These are phyloP conservation scores for Scylla paramamosain DNA, from an alignment of 1,140 invertebrate genomes.

Conservation along the genomic window DNA sequence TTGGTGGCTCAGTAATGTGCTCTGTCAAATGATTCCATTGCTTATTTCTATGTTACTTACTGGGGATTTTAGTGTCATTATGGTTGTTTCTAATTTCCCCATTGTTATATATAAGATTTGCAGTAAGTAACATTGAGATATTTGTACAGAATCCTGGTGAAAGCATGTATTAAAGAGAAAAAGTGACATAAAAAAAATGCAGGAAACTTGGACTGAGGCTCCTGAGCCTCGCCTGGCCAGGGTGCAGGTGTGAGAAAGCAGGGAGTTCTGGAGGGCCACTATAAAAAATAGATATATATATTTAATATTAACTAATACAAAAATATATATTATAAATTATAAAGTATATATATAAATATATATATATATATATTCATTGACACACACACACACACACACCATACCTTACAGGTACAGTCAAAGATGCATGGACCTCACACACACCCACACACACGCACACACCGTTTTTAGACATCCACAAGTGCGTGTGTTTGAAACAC, in stretches of 20 bases:
- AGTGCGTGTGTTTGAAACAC: background rate
- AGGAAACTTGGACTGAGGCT: constrained; percentile 65
- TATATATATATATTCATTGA: background rate
- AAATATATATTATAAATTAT: constrained; percentile 47
- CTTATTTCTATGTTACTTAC: constrained; percentile 71
- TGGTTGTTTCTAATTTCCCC: constrained; percentile 72
- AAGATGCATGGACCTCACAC: background rate
- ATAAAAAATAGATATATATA: constrained; percentile 52
- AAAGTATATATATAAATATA: constrained; percentile 5
- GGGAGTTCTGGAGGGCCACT: background rate
- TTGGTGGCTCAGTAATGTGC: constrained; percentile 45
- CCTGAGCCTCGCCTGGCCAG: constrained; percentile 50
- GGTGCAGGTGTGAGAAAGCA: constrained; percentile 70
- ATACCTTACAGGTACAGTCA: constrained; percentile 5
- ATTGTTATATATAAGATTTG: constrained; percentile 73
- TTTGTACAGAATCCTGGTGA: constrained; percentile 75
- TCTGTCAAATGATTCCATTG: constrained; percentile 63
- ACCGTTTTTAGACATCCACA: too few relatives aligned
- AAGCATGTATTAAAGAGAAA: constrained; percentile 72
- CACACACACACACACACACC: background rate
- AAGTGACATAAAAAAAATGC: constrained; percentile 64
- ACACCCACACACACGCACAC: background rate
- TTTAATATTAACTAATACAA: constrained; percentile 43
- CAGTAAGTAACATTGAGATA: constrained; percentile 70
- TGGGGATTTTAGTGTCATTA: constrained; percentile 72